phyloP scores from a whole-genome alignment of 2,113 vertebrate species.

The Pongo pygmaeus region DNA sequence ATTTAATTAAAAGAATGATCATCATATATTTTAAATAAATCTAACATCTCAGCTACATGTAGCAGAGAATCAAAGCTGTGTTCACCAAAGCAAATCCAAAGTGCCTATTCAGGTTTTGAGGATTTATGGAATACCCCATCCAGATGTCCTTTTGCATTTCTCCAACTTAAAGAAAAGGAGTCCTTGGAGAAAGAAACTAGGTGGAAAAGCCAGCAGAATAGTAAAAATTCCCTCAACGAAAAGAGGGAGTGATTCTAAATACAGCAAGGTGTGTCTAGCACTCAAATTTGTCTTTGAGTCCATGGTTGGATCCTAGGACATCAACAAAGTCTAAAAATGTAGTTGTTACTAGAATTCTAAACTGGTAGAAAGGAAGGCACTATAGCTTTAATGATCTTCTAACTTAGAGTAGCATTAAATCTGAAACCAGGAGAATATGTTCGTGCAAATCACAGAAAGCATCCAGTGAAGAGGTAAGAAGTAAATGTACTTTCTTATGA shows the following conservation, averaged over 20 bases:
- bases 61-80: background rate
- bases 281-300: background rate
- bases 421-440: background rate
- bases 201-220: background rate
- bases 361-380: background rate
- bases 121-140: background rate
- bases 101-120: background rate
- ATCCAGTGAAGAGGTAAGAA: background rate
- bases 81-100: background rate
- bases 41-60: background rate
- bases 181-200: background rate
- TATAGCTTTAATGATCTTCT: background rate
- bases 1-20: background rate
- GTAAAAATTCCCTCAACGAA: background rate
- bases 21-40: slow-evolving; percentile 25
- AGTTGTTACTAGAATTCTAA: background rate
- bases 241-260: background rate
- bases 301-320: background rate
- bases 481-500: background rate
- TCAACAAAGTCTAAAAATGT: background rate
- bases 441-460: background rate
- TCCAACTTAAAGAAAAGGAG: background rate
- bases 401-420: background rate
- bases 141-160: background rate
- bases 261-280: background rate